A percentile compares a stretch with the other conserved stretches of the same genome.
phyloP scores from a whole-genome alignment of 2,888 invertebrate species.

The Choristoneura rosaceana region DNA sequence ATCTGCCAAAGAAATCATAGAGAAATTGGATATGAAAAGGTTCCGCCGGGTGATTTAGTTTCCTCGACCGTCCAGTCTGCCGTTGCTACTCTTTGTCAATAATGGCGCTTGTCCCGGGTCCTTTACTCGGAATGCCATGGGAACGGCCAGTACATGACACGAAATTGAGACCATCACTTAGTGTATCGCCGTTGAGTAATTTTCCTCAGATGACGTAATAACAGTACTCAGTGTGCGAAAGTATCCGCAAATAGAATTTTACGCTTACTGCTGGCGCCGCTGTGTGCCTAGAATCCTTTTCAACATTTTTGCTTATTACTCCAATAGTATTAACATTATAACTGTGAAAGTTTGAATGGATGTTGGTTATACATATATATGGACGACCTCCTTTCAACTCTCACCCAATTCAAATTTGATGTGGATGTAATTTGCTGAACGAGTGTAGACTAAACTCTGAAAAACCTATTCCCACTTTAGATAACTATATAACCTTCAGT shows the following conservation, averaged over 20 bases:
- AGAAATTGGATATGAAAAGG: no score
- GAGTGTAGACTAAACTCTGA: no score
- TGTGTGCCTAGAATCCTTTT: neutral
- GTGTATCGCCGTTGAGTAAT: slow-evolving; percentile 10
- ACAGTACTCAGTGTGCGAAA: slow-evolving; percentile 2
- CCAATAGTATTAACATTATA: no score
- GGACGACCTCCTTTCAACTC: no score
- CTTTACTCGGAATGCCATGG: slow-evolving; percentile 74
- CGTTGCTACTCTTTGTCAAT: slow-evolving; percentile 55
- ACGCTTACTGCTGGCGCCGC: neutral
- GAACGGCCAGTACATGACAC: slow-evolving; percentile 73
- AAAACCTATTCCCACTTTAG: no score
- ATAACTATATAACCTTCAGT: no score
- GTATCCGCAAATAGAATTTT: slow-evolving; percentile 9
- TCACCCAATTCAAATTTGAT: no score
- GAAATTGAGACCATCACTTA: slow-evolving; percentile 61
- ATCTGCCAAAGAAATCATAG: no score
- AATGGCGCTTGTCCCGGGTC: slow-evolving; percentile 67
- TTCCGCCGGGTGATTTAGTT: no score
- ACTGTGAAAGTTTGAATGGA: no score
- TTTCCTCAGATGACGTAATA: slow-evolving; percentile 15
- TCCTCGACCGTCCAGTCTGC: neutral
- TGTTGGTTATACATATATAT: no score
- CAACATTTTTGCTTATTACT: neutral
- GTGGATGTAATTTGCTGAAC: no score